Percentiles rank a stretch among this genome's conserved stretches.
Evolutionary conservation across 2,797 vertebrate genomes (phyloP).

Genomic region (Sciurus vulgaris): DNA sequence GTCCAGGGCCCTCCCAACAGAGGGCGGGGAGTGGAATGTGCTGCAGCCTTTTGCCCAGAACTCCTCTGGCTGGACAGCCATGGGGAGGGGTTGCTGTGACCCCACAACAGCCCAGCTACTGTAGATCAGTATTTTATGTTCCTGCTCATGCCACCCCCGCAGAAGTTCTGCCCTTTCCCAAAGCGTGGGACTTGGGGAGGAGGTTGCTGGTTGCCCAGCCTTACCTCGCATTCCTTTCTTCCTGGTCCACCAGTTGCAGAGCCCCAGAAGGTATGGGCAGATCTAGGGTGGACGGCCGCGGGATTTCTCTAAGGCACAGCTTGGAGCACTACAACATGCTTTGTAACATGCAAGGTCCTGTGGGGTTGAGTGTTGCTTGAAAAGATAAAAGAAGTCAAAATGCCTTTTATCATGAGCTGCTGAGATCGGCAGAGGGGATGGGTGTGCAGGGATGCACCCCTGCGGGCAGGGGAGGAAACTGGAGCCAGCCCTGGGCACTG

Average conservation of each 20-base stretch:
- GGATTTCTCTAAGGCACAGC: neutral
- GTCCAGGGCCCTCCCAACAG: neutral
- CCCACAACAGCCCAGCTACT: neutral
- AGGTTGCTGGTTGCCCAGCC: neutral
- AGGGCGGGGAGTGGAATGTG: neutral
- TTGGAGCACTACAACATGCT: neutral
- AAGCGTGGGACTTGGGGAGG: neutral
- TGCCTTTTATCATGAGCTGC: neutral
- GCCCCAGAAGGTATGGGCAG: neutral
- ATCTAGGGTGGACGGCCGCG: neutral
- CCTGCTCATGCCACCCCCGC: neutral
- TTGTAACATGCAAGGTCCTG: neutral
- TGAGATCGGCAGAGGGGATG: neutral
- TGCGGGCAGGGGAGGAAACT: fast-evolving
- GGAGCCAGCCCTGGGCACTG: neutral
- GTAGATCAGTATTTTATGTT: neutral
- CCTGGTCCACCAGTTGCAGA: neutral
- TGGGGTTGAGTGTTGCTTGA: neutral
- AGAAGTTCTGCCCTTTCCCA: neutral
- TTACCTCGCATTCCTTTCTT: slow-evolving; percentile 6
- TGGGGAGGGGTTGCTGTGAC: neutral
- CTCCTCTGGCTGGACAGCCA: neutral
- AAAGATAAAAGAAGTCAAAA: neutral
- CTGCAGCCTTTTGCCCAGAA: neutral
- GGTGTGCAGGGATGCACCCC: too few species aligned